These are phyloP conservation scores for Iphiclides podalirius DNA, from an alignment of 2,888 invertebrate genomes.

Conservation along the genomic window DNA sequence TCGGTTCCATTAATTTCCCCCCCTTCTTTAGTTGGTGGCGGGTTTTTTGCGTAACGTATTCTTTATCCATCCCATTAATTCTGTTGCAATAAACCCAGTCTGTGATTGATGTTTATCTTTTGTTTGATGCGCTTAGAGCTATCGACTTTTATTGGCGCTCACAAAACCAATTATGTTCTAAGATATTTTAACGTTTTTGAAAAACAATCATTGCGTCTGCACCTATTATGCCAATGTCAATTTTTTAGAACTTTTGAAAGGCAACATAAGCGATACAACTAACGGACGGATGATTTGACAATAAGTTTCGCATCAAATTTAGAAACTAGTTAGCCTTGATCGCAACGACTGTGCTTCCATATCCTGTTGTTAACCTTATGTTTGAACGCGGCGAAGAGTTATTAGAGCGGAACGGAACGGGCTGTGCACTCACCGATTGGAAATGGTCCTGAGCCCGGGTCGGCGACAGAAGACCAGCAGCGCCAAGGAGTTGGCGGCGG, in stretches of 20 bases:
- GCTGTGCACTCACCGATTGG: conserved; percentile 83
- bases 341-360: conserved; percentile 21
- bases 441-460: conserved; percentile 87
- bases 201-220: too few species aligned
- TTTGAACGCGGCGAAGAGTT: conserved; percentile 11
- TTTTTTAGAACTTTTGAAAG: conserved; percentile 4
- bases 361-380: conserved; percentile 24
- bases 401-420: conserved; percentile 12
- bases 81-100: neutral
- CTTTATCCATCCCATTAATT: neutral
- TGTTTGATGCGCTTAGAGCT: neutral
- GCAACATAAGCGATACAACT: neutral
- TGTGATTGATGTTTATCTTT: neutral
- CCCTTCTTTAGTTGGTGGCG: neutral
- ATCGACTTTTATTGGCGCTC: neutral
- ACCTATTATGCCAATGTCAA: too few species aligned
- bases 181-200: neutral
- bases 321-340: conserved; percentile 32
- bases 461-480: conserved; percentile 87
- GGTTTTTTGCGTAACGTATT: neutral
- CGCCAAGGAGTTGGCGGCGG: conserved; percentile 86
- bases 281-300: conserved; percentile 15
- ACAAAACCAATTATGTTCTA: neutral
- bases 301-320: conserved; percentile 31
- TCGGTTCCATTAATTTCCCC: neutral